A percentile compares a stretch with the other conserved stretches of the same genome.
Evolutionary conservation across 2,113 vertebrate species (phyloP).

Genomic region (Quiscalus mexicanus): DNA sequence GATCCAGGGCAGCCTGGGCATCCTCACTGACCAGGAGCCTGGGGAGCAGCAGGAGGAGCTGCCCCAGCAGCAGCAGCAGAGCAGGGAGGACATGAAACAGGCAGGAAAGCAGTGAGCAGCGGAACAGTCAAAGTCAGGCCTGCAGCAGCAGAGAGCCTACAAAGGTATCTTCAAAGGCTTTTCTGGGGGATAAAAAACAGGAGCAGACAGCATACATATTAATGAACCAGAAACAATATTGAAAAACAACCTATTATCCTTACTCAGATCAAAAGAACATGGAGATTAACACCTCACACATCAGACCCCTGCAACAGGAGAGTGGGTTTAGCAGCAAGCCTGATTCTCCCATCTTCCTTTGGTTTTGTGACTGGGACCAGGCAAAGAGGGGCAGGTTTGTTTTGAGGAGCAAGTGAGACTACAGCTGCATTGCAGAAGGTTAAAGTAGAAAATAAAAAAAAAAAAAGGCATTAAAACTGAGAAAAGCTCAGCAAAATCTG

Average conservation of each 20-base stretch:
- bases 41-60: background rate
- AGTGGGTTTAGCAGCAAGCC: background rate
- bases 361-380: background rate
- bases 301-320: slow-evolving; percentile 37
- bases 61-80: background rate
- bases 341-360: background rate
- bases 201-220: slow-evolving; percentile 66
- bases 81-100: background rate
- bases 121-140: slow-evolving; percentile 60
- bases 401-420: background rate
- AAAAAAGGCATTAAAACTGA: background rate
- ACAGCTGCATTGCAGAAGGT: background rate
- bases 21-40: fast-evolving
- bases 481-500: background rate
- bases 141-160: slow-evolving; percentile 54
- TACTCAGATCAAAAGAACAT: slow-evolving; percentile 68
- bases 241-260: slow-evolving; percentile 72
- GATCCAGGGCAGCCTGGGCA: background rate
- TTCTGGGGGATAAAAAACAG: background rate
- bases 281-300: slow-evolving; percentile 65
- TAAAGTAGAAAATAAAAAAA: background rate
- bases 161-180: slow-evolving; percentile 71
- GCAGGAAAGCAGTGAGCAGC: slow-evolving; percentile 27
- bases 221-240: slow-evolving; percentile 71
- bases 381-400: background rate